phyloP scores from a whole-genome alignment of 2,113 vertebrate genomes.

The Andinoacara biseriatus region DNA sequence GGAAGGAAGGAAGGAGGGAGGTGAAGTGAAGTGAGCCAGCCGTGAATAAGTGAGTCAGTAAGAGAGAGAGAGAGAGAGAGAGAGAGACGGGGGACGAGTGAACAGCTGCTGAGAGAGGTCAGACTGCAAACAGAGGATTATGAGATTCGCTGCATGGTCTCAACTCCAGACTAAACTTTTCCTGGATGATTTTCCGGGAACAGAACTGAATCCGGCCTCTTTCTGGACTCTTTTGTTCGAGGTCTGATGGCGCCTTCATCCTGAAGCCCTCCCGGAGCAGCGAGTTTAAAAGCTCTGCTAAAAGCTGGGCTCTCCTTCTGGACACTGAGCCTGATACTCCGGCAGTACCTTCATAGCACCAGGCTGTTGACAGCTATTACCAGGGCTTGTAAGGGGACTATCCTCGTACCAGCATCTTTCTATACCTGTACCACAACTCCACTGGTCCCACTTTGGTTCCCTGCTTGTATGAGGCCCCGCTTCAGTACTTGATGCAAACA shows the following conservation, averaged over 20 bases:
- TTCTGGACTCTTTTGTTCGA: constrained; percentile 1
- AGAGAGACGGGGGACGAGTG: background rate
- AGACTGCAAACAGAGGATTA: background rate
- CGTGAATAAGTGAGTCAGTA: constrained; percentile 6
- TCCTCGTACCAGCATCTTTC: background rate
- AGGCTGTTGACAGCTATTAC: background rate
- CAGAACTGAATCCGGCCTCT: background rate
- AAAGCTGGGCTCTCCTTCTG: background rate
- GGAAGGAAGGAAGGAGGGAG: constrained; percentile 28
- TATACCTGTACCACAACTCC: background rate
- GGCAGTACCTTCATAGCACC: background rate
- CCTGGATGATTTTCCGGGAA: background rate
- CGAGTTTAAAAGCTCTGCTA: background rate
- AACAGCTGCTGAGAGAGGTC: background rate
- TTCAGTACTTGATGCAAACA: background rate
- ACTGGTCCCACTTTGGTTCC: background rate
- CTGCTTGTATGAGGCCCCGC: background rate
- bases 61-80: background rate
- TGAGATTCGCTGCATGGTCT: background rate
- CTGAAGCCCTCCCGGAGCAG: background rate
- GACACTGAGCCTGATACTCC: background rate
- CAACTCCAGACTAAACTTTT: background rate
- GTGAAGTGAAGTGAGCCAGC: background rate
- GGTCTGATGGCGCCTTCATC: background rate
- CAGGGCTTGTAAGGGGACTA: background rate